Evolutionary conservation across 2,797 vertebrate genomes (phyloP).

Genomic region (Acanthornis magna): DNA sequence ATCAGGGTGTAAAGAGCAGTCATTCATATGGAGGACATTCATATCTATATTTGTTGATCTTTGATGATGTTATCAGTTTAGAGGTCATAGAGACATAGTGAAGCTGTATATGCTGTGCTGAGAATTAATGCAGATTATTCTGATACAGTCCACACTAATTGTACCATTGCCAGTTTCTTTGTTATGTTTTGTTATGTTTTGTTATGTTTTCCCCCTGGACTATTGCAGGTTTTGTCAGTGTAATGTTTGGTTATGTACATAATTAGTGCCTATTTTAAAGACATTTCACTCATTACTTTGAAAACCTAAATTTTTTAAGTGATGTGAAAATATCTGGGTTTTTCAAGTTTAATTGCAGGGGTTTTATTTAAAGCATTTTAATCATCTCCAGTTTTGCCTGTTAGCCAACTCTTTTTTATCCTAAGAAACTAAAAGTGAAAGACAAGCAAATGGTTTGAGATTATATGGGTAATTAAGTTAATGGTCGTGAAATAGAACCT

Average conservation of each 20-base stretch:
- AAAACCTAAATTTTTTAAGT: background rate
- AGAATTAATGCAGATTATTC: background rate
- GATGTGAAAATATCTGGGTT: background rate
- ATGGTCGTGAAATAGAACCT: background rate
- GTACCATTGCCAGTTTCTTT: background rate
- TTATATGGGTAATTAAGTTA: background rate
- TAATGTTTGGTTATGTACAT: background rate
- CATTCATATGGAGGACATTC: background rate
- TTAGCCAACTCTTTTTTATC: background rate
- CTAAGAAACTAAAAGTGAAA: background rate
- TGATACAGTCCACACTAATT: background rate
- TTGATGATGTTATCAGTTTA: background rate
- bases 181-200: background rate
- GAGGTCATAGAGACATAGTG: background rate
- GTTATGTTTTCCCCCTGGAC: background rate
- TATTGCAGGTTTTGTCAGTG: background rate
- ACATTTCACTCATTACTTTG: background rate
- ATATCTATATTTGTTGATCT: background rate
- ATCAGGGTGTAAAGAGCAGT: background rate
- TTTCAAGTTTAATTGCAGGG: background rate
- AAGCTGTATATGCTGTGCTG: background rate
- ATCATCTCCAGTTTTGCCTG: background rate
- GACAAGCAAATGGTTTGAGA: background rate
- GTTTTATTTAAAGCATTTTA: conserved; percentile 11
- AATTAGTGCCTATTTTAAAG: background rate